Conservation (phyloP, 1,140 invertebrate species). For the Anastatus disparis region DNA sequence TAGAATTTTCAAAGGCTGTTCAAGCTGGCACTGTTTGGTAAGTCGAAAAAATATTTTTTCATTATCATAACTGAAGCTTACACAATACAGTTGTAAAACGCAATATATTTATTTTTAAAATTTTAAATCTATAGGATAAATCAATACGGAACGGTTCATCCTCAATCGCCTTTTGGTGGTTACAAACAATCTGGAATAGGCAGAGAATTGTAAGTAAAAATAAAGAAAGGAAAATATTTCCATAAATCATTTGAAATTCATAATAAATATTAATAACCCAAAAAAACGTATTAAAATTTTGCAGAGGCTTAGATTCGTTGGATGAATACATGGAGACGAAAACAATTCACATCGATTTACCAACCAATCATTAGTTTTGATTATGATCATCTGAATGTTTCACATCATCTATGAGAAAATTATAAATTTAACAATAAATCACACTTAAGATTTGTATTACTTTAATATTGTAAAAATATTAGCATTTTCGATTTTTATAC, state of each 20-base stretch:
- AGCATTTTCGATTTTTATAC: no score
- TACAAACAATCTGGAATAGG: conserved; percentile 84
- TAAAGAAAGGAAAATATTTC: no score
- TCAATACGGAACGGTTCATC: conserved; percentile 74
- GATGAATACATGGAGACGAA: conserved; percentile 80
- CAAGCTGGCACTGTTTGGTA: conserved; percentile 79
- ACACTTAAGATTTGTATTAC: no score
- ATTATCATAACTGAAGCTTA: not conserved
- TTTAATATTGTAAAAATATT: no score
- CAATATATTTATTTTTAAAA: conserved; percentile 6
- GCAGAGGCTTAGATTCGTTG: conserved; percentile 77
- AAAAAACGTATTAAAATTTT: conserved; percentile 54
- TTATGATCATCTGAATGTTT: no score
- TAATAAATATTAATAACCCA: no score
- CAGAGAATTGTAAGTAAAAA: conserved; percentile 74
- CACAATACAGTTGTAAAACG: conserved; percentile 3
- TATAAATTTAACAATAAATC: no score
- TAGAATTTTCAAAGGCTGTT: conserved; percentile 79
- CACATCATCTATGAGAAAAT: no score
- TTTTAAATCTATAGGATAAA: conserved; percentile 76
- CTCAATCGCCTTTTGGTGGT: conserved; percentile 82
- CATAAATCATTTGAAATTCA: no score
- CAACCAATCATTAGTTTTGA: no score
- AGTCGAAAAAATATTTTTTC: conserved; percentile 39
- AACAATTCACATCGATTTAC: conserved; percentile 73